Base-by-base conservation (phyloP, 2,888 invertebrate genomes). In the Conops quadrifasciatus region DNA sequence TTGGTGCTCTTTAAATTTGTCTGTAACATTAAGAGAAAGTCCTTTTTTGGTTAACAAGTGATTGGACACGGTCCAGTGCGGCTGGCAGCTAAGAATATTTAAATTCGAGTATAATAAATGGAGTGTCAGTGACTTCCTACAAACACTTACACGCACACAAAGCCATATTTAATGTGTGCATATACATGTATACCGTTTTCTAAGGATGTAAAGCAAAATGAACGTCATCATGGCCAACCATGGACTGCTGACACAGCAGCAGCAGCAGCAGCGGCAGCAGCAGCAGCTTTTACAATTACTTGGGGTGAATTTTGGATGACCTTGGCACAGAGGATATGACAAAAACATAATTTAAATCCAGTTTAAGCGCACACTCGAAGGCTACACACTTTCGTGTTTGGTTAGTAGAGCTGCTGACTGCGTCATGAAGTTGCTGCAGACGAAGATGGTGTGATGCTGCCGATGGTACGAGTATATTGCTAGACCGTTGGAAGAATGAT, bases 241-340 rank as follows among this genome's bases (percentile, higher is more conserved):
- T n/a, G 15, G 58, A 58, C 28, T 21, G 26, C 15, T 26, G 58
- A 24, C 4, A 24, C 26, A 11, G 53, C 2, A 24, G 49, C 19
- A n/a, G 49, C 19, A n/a, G 49, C 49, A 1, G 49, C 4, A n/a
- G n/a, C 4, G 16, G 4, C 4, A n/a, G 58, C 24, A 28, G 16
- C 28, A n/a, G 28, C 45, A 16, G 53, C 21, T 67, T 36, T 49
- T 45, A 49, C 49, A 63, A 21, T 36, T 67, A 67, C 78, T 80
- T 79, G 80, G 80, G 83, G 80, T 85, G 86, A 84, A 85, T 85
- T 85, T 84, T 80, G 81, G 84, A 85, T 85, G 86, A 85, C 85
- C 86, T 85, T 85, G 85, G 85, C 82, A 83, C 79, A 75, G 63
- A 82, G 80, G 78, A 74, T 73, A 43, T 64, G 68, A 78, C 81